These are phyloP conservation scores for Hypanus sabinus DNA, from an alignment of 2,113 vertebrate species.

Conservation along the genomic window DNA sequence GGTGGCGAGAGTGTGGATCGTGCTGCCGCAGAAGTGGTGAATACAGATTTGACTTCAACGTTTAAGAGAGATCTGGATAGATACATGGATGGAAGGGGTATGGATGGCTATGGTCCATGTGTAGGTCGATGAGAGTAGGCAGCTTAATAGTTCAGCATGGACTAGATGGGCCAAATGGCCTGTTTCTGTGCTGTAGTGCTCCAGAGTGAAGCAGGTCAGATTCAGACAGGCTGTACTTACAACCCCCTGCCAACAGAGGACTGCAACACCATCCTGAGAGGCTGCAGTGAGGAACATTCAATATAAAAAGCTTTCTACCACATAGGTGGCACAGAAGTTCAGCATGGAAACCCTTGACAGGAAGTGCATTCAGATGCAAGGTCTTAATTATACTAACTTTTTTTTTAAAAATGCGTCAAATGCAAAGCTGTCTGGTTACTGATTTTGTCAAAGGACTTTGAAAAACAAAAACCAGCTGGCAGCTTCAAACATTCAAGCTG, in stretches of 20 bases:
- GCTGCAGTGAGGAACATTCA: background rate
- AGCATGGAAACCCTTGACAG: background rate
- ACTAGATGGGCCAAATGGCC: too few species aligned
- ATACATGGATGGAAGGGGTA: too few species aligned
- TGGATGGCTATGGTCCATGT: too few species aligned
- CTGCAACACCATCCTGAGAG: too few species aligned
- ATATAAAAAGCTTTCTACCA: background rate
- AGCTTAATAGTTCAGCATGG: too few species aligned
- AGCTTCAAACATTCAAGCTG: background rate
- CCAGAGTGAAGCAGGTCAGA: background rate
- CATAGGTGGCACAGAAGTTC: background rate
- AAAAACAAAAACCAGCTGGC: background rate
- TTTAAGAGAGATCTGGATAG: too few species aligned
- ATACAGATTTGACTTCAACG: too few species aligned
- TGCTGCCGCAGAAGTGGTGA: too few species aligned
- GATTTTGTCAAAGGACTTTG: background rate
- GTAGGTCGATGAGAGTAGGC: too few species aligned
- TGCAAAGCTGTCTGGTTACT: background rate
- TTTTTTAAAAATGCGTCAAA: background rate
- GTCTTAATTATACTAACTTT: background rate
- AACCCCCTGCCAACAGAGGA: background rate
- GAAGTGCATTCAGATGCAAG: background rate
- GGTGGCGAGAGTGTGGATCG: too few species aligned
- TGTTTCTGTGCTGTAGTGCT: too few species aligned
- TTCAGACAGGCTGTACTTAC: background rate